A percentile compares a stretch with the other conserved stretches of the same genome.
Evolutionary conservation across 2,113 vertebrate genomes (phyloP).

Genomic region (Pterocles burchelli): DNA sequence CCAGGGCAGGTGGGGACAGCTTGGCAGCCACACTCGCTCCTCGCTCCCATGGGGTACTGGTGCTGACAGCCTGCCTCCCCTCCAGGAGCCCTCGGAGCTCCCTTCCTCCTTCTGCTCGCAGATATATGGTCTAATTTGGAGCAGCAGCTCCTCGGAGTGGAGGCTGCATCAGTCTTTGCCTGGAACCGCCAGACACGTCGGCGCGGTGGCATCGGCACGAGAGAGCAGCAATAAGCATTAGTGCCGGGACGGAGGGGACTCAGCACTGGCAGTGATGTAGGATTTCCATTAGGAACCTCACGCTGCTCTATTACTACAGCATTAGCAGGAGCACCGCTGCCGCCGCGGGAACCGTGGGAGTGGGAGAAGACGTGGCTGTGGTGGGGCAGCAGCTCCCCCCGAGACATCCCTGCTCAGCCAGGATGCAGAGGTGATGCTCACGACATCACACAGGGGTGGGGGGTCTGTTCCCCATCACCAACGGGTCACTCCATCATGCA

Average conservation of each 20-base stretch:
- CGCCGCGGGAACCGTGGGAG: neutral
- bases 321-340: neutral
- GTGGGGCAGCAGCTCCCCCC: neutral
- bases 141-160: neutral
- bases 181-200: neutral
- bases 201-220: neutral
- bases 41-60: fast-evolving
- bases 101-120: neutral
- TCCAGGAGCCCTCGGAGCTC: neutral
- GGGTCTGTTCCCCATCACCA: neutral
- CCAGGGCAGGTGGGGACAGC: neutral
- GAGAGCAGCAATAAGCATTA: constrained; percentile 29
- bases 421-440: neutral
- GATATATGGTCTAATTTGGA: constrained; percentile 3
- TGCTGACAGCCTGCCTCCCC: neutral
- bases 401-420: neutral
- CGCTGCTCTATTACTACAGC: neutral
- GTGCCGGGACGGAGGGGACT: neutral
- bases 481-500: neutral
- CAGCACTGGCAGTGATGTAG: constrained; percentile 12
- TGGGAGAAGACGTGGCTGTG: neutral
- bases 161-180: constrained; percentile 19
- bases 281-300: constrained; percentile 40
- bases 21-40: fast-evolving
- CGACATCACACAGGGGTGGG: fast-evolving